These are phyloP conservation scores for Peribatodes rhomboidaria DNA, from an alignment of 2,888 invertebrate genomes.

Conservation along the genomic window DNA sequence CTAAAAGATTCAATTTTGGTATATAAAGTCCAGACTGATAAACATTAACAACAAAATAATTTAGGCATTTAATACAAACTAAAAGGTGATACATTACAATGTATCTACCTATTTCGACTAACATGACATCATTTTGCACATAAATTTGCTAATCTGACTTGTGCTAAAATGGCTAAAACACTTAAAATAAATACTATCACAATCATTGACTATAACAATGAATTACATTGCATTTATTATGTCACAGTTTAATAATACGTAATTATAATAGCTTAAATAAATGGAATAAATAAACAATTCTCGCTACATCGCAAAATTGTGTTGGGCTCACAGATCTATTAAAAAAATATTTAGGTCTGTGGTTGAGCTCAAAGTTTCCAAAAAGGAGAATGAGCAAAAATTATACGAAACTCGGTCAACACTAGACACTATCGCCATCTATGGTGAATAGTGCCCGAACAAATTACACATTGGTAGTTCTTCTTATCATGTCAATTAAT, in stretches of 20 bases:
- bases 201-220: conserved; percentile 52
- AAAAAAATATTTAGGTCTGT: too few species aligned
- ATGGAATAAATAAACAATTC: background rate
- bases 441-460: background rate
- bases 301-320: background rate
- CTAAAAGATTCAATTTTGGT: background rate
- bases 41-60: conserved; percentile 3
- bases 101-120: background rate
- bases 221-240: conserved; percentile 39
- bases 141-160: conserved; percentile 9
- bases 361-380: too few species aligned
- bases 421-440: conserved; percentile 1
- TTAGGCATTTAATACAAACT: background rate
- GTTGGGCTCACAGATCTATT: too few species aligned
- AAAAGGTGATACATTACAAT: background rate
- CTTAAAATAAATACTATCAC: conserved; percentile 50
- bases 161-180: conserved; percentile 26
- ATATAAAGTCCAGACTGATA: background rate
- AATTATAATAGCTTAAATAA: conserved; percentile 1
- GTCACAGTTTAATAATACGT: conserved; percentile 27
- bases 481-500: background rate
- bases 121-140: background rate
- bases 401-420: background rate
- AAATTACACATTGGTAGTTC: background rate
- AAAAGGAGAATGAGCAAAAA: conserved; percentile 3